Conservation (phyloP, 2,888 invertebrate genomes). For the Cantharis lateralis region DNA sequence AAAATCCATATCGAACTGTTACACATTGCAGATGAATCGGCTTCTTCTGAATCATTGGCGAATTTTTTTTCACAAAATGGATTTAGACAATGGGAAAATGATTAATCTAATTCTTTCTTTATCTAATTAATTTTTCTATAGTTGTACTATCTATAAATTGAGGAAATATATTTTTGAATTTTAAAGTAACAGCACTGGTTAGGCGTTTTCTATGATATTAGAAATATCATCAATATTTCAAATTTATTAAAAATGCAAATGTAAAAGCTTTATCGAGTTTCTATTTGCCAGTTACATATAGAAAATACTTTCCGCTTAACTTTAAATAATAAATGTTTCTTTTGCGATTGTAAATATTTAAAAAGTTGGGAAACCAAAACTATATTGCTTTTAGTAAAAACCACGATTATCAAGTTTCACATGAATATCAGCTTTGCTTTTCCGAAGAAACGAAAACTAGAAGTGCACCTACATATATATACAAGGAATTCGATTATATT, state of each 20-base stretch:
- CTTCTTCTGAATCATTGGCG: too few relatives aligned
- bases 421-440: conserved; percentile 6
- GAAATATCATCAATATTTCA: not conserved
- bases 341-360: not conserved
- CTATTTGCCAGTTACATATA: not conserved
- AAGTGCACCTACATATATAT: not conserved
- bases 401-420: conserved; percentile 12
- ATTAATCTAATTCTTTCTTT: too few relatives aligned
- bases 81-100: too few relatives aligned
- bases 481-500: conserved; percentile 11
- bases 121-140: too few relatives aligned
- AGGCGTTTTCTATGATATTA: not conserved
- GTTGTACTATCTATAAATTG: too few relatives aligned
- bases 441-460: conserved; percentile 14
- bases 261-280: not conserved
- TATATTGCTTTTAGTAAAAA: not conserved
- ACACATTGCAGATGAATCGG: too few relatives aligned
- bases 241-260: not conserved
- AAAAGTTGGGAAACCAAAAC: not conserved
- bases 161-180: too few relatives aligned
- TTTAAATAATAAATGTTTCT: not conserved
- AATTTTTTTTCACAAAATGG: too few relatives aligned
- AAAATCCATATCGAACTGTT: too few relatives aligned
- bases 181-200: not conserved
- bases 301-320: not conserved